Base-by-base conservation (phyloP, 2,113 vertebrate species). In the Alethe diademata region DNA sequence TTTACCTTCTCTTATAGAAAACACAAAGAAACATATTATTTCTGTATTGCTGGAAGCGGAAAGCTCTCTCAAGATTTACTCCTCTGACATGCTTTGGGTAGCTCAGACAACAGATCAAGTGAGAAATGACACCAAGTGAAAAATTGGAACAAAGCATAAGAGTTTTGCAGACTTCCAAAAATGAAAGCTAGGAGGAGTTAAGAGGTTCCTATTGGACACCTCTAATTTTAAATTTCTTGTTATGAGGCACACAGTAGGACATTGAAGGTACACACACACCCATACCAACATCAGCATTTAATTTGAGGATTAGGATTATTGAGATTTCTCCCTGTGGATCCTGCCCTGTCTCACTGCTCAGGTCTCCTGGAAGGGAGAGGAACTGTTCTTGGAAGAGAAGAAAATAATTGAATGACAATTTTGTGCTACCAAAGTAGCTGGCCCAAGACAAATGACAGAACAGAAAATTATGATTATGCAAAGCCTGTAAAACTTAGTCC, bases 251-350 rank as follows among this genome's bases (percentile, higher is more conserved):
- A 0, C 4, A 2, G 14, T 53, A 15, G 26, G 42, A 38, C 12
- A 12, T 0, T 9, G 50, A 61, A 58, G 25, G 62, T 33, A 48
- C 4, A 29, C 6, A 19, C 15, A 9, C 3, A 3, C 22, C 3
- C 4, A 11, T 2, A 69, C 38, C 19, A 78, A 31, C 11, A 65
- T 35, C 35, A 79, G 28, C 19, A 26, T 42, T 64, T 69, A 38
- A 36, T 48, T 15, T 67, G 66, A 82, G 15, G 31, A 61, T 86
- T 60, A 75, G 19, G 19, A 5, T 17, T 47, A 40, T 25, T n/a
- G 54, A 48, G 62, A 75, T 82, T 60, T 92, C n/a, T 79, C 45
- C 2, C 8, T 64, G 11, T 7, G 1, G 25, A 88, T 51, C 36
- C 35, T 74, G 25, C 10, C 19, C 19, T 54, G 11, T 58, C 47